Base-by-base conservation (phyloP, 2,797 vertebrate species). In the Schizothorax lantsangensis region DNA sequence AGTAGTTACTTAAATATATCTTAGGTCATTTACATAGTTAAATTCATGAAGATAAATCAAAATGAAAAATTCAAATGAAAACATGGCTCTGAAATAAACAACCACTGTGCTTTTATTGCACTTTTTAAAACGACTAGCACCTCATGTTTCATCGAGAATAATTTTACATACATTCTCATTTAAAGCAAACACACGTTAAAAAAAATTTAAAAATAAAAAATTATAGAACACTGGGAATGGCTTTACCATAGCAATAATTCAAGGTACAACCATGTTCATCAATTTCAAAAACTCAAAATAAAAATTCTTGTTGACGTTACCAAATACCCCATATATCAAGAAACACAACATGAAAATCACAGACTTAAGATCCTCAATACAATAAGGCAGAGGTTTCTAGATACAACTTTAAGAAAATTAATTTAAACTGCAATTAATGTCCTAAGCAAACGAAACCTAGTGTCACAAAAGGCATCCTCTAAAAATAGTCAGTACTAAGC, bases 401-500 rank as follows among this genome's bases (percentile, higher is more conserved):
- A 62, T 38, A 57, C 7, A 9, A 57, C 33, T 45, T 81, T n/a
- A 74, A 79, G 40, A 79, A 73, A 83, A 83, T 79, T 23, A 19
- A 59, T 74, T 79, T 83, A 21, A 79, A 83, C 64, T 1, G 17
- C 15, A 84, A 59, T 38, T 83, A 87, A 84, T 23, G 43, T 78
- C 73, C 64, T 17, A 73, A 84, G 49, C 38, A 21, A 92, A 89
- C 85, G 85, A 91, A 93, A 90, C 90, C 26, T 94, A 94, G 95
- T 90, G 89, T 93, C 93, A 93, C 91, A 96, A 97, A 97, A 96
- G 95, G 95, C 94, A 95, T 90, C 90, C 80, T 94, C 96, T 95
- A 95, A 96, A 96, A 96, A 97, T 97, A 97, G 93, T 91, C 92
- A 86, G 86, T 5, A 5, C 80, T n/a, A 72, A 84, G 69, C 66